Evolutionary conservation across 1,140 invertebrate species (phyloP), one percentile per base, ranked within the genome.

Genomic region (Zaprionus gabonicus): DNA sequence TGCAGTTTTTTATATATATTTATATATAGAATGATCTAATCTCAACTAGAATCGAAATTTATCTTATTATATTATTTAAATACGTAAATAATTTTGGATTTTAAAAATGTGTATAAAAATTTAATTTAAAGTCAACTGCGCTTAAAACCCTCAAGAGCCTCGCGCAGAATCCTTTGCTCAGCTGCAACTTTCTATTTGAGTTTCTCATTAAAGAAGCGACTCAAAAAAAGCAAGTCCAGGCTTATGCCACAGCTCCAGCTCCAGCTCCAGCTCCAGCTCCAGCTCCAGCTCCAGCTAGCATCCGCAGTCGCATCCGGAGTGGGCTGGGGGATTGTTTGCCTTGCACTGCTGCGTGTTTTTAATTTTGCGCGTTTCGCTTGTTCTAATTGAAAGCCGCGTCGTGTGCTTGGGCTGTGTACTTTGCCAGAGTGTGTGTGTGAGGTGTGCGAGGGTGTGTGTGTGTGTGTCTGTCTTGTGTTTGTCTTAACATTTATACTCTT

Each of bases 301-400:
- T 44, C 49, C 58, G 34, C 68, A 38, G 63, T 38, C 13, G 23
- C 38, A 41, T 46, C n/a, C 59, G 53, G 53, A 28, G 53, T 28
- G 53, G 23, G 41, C 41, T 44, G 55, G 17, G 34, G 34, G 34
- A 56, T 66, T 90, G 85, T 90, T 84, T 88, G 81, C 73, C 85
- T 90, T 88, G 84, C 83, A 88, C 70, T 72, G 74, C 81, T 87
- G 84, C 84, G 84, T 87, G 84, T 88, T 88, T 88, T 90, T 88
- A 88, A 88, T 88, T 88, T 88, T 90, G 75, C 85, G 81, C 84
- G 84, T 90, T 90, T 88, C 84, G 84, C 84, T 84, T 88, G 81
- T 63, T 88, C 84, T 88, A 90, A 88, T 88, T 88, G 84, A 87
- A 87, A 87, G 85, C 84, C 85, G 84, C 84, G 84, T 79, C 65